A percentile compares a stretch with the other conserved stretches of the same genome.
phyloP scores from a whole-genome alignment of 2,797 vertebrate genomes.

The Pipistrellus pipistrellus region DNA sequence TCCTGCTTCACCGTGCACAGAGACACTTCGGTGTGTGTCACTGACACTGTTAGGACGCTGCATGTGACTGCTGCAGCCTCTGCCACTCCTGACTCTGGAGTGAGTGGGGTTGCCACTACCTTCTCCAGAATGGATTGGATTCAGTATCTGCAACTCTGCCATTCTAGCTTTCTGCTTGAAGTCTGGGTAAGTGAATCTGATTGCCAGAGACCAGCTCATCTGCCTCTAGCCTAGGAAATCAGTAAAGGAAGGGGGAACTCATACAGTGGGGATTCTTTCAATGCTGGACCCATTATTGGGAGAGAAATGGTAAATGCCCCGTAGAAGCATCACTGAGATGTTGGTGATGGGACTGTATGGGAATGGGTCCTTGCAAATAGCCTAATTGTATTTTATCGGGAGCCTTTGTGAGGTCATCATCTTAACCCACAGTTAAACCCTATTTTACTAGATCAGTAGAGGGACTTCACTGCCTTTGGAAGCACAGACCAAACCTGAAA shows the following conservation, averaged over 20 bases:
- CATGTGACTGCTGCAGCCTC: too few species aligned
- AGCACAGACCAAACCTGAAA: neutral
- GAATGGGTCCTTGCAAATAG: slow-evolving; percentile 6
- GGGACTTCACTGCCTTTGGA: neutral
- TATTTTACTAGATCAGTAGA: neutral
- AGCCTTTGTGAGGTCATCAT: neutral
- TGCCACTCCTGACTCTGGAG: too few species aligned
- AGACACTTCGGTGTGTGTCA: neutral
- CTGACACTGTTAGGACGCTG: neutral
- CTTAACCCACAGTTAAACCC: neutral
- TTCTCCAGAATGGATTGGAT: neutral
- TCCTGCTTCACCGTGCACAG: neutral
- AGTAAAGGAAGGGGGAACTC: neutral
- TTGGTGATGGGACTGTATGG: neutral
- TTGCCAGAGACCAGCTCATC: neutral
- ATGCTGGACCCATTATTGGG: neutral
- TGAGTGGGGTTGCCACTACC: neutral
- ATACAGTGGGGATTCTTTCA: neutral
- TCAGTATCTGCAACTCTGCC: neutral
- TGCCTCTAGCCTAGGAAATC: neutral
- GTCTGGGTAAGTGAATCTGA: neutral
- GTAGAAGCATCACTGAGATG: neutral
- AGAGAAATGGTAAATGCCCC: neutral
- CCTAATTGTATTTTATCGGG: neutral
- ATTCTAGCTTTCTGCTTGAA: neutral